Evolutionary conservation across 2,797 vertebrate species (phyloP).

Genomic region (Halcyon badia): DNA sequence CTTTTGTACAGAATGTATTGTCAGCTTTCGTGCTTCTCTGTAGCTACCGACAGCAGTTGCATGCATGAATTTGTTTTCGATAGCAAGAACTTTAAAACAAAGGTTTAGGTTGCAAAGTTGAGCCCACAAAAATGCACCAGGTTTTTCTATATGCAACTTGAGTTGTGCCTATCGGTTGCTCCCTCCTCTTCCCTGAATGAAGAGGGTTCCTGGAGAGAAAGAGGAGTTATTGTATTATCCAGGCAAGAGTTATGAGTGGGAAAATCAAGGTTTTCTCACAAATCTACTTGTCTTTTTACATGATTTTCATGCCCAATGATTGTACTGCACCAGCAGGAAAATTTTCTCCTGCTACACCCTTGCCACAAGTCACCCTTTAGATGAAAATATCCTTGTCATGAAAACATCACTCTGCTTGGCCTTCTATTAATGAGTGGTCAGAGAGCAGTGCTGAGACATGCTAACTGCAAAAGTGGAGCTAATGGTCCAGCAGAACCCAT

Average conservation of each 20-base stretch:
- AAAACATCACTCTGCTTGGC: not conserved
- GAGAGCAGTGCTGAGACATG: not conserved
- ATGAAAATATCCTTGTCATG: not conserved
- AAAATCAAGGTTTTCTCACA: not conserved
- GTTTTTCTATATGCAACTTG: not conserved
- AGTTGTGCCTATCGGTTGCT: not conserved
- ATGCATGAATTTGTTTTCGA: not conserved
- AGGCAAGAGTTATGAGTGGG: not conserved
- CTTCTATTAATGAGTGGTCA: not conserved
- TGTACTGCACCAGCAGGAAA: not conserved
- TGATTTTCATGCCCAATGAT: not conserved
- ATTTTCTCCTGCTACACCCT: not conserved
- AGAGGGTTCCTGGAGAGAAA: not conserved
- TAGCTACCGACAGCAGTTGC: not conserved
- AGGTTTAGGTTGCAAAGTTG: not conserved
- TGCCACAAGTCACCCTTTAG: fast-evolving
- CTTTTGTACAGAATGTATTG: not conserved
- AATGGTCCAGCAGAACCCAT: not conserved
- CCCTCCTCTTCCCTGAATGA: not conserved
- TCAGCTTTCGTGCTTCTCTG: not conserved
- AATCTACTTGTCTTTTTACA: not conserved
- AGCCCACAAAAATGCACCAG: not conserved
- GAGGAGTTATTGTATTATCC: not conserved
- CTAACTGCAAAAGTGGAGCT: not conserved
- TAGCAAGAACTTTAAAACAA: not conserved